Percentiles rank a stretch among this genome's conserved stretches.
These are phyloP conservation scores for Fabriciana adippe DNA, from an alignment of 2,888 invertebrate species.

Conservation along the genomic window DNA sequence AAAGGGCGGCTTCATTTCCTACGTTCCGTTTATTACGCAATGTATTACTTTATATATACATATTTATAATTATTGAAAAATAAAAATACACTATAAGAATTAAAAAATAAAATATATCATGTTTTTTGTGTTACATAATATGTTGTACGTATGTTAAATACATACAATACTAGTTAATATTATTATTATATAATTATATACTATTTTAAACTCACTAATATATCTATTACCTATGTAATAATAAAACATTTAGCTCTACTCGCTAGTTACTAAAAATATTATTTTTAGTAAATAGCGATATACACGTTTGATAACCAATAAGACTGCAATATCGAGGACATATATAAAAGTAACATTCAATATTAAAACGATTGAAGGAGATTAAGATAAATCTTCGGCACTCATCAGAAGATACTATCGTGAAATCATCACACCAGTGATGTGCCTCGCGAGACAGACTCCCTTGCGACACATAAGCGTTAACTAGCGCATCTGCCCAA, in stretches of 20 bases:
- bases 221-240: too few species aligned
- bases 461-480: slow-evolving; percentile 64
- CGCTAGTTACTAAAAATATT: too few species aligned
- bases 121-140: background rate
- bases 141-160: background rate
- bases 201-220: too few species aligned
- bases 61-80: too few species aligned
- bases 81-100: too few species aligned
- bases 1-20: slow-evolving; percentile 21
- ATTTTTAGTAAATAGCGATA: too few species aligned
- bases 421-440: slow-evolving; percentile 17
- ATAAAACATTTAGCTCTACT: too few species aligned
- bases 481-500: slow-evolving; percentile 70
- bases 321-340: too few species aligned
- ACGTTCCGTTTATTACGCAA: background rate
- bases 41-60: background rate
- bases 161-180: too few species aligned
- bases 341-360: background rate
- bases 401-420: slow-evolving; percentile 21
- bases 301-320: too few species aligned
- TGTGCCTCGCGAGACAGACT: slow-evolving; percentile 37
- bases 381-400: background rate
- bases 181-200: too few species aligned
- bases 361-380: background rate
- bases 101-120: too few species aligned